Percentiles rank a stretch among this genome's conserved stretches.
Conservation (phyloP, 1,140 invertebrate genomes). For the Bombus waltoni region DNA sequence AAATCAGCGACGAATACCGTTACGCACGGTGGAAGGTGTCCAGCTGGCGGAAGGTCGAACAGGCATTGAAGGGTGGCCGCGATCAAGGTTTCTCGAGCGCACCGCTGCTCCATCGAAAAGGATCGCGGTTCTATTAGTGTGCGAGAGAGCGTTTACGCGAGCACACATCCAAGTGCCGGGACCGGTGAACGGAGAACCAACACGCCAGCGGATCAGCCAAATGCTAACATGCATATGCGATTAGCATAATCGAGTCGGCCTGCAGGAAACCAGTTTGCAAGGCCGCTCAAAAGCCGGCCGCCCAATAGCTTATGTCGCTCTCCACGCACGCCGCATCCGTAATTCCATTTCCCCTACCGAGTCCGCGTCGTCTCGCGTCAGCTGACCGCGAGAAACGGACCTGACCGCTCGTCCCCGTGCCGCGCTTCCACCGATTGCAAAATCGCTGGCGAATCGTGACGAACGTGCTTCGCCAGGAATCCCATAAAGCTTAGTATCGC, state of each 20-base stretch:
- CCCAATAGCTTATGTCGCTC: slow-evolving; percentile 74
- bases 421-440: slow-evolving; percentile 16
- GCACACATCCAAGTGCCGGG: neutral
- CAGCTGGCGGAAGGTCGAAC: slow-evolving; percentile 62
- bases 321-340: slow-evolving; percentile 75
- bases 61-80: slow-evolving; percentile 63
- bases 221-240: slow-evolving; percentile 80
- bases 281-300: slow-evolving; percentile 78
- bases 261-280: slow-evolving; percentile 82
- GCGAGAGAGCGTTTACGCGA: neutral
- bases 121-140: slow-evolving; percentile 1
- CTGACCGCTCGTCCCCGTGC: neutral
- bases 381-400: slow-evolving; percentile 66
- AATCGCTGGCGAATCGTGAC: neutral
- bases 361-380: slow-evolving; percentile 58
- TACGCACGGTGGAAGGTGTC: slow-evolving; percentile 54
- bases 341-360: slow-evolving; percentile 71
- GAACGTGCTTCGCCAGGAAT: neutral
- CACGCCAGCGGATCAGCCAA: slow-evolving; percentile 72
- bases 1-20: slow-evolving; percentile 60
- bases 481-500: neutral
- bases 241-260: slow-evolving; percentile 82
- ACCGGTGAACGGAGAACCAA: slow-evolving; percentile 47
- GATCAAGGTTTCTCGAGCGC: slow-evolving; percentile 60
- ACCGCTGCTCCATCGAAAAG: slow-evolving; percentile 40